A percentile compares a stretch with the other conserved stretches of the same genome.
phyloP scores from a whole-genome alignment of 2,113 vertebrate species.

The Vombatus ursinus region DNA sequence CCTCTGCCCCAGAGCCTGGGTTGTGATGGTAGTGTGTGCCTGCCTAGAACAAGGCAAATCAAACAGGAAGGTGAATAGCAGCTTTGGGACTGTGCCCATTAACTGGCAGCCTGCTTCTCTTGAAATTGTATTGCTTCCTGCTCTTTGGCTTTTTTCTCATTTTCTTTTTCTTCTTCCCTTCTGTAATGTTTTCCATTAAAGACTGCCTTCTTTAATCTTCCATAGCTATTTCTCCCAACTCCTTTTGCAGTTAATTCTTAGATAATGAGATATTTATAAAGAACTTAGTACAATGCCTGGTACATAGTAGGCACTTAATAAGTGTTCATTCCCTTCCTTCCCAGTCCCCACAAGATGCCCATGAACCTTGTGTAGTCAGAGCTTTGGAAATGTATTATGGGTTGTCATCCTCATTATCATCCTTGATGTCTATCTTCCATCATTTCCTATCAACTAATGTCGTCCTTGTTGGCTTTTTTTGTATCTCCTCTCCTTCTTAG shows the following conservation, averaged over 20 bases:
- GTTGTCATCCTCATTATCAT: neutral
- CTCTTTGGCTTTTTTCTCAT: neutral
- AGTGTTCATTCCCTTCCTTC: neutral
- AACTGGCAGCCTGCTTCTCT: neutral
- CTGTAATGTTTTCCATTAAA: neutral
- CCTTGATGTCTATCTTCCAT: neutral
- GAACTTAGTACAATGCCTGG: neutral
- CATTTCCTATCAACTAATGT: neutral
- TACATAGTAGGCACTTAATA: neutral
- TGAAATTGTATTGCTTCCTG: neutral
- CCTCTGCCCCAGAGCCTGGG: neutral
- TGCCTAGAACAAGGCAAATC: neutral
- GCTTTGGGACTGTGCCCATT: neutral
- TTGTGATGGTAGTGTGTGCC: neutral
- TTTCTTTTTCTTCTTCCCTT: neutral
- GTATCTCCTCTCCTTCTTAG: neutral
- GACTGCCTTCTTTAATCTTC: neutral
- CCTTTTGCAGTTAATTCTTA: neutral
- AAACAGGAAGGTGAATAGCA: neutral
- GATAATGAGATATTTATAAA: neutral
- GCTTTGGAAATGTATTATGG: neutral
- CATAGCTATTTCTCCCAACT: neutral
- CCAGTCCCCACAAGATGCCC: neutral
- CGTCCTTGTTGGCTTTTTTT: neutral
- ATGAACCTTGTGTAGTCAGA: neutral